These are phyloP conservation scores for Panzeria rudis DNA, from an alignment of 2,888 invertebrate genomes.

Conservation along the genomic window DNA sequence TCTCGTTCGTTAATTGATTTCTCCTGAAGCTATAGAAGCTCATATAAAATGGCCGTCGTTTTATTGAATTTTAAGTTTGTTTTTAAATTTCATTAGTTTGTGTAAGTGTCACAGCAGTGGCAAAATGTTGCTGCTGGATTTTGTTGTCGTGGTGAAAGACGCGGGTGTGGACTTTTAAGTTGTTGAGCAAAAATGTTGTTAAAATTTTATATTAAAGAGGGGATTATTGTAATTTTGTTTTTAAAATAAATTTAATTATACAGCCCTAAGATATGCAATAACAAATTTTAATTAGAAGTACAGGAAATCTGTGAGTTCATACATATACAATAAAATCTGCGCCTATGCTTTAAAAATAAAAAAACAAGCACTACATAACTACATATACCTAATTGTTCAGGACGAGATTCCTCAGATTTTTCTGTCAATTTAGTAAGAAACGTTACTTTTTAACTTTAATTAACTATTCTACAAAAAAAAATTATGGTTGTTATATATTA, in stretches of 20 bases:
- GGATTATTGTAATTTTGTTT: slow-evolving; percentile 58
- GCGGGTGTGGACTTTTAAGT: background rate
- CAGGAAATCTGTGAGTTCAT: background rate
- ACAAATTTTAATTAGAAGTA: slow-evolving; percentile 40
- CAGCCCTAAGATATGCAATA: slow-evolving; percentile 57
- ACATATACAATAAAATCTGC: background rate
- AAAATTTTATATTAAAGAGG: background rate
- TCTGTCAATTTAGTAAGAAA: no score
- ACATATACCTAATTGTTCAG: no score
- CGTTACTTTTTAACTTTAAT: no score
- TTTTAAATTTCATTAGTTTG: slow-evolving; percentile 9
- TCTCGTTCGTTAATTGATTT: slow-evolving; percentile 71
- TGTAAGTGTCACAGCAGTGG: background rate
- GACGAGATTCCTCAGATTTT: no score
- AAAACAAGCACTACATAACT: no score
- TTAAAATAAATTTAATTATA: slow-evolving; percentile 75
- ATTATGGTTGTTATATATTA: no score
- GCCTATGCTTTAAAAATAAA: no score
- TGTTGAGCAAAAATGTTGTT: background rate
- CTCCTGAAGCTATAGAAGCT: slow-evolving; percentile 58
- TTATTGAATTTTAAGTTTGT: slow-evolving; percentile 39
- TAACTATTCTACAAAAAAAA: no score
- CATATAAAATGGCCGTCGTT: slow-evolving; percentile 62
- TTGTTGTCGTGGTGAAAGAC: background rate
- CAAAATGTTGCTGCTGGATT: background rate